phyloP scores from a whole-genome alignment of 2,888 invertebrate genomes.

The Eupithecia centaureata region DNA sequence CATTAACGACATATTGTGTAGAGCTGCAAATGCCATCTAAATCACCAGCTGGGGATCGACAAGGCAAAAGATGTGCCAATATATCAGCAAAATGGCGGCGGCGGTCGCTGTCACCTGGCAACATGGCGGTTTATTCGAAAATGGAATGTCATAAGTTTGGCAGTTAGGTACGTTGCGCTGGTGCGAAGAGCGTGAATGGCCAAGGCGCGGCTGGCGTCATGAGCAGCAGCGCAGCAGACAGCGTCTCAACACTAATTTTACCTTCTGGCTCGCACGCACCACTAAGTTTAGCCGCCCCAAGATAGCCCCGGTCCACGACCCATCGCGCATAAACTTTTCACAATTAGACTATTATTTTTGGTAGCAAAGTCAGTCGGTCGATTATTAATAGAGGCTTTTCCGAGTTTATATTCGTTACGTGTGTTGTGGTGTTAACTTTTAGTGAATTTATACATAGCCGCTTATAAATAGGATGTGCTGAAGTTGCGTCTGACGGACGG shows the following conservation, averaged over 20 bases:
- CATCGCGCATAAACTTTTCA: conserved; percentile 85
- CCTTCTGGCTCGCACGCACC: conserved; percentile 83
- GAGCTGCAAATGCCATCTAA: conserved; percentile 32
- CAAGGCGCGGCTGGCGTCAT: conserved; percentile 71
- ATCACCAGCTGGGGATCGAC: conserved; percentile 29
- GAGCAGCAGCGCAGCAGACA: conserved; percentile 77
- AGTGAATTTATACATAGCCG: conserved; percentile 85
- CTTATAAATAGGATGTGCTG: conserved; percentile 84
- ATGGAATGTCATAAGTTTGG: conserved; percentile 82
- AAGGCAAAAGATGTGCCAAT: conserved; percentile 37
- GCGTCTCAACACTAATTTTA: conserved; percentile 83
- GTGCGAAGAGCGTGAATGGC: conserved; percentile 77
- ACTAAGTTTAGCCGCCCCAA: conserved; percentile 85
- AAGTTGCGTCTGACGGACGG: conserved; percentile 84
- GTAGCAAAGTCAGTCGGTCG: conserved; percentile 85
- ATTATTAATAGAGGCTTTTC: conserved; percentile 85
- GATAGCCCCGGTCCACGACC: conserved; percentile 84
- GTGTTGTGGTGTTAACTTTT: conserved; percentile 85
- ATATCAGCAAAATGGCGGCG: conserved; percentile 53
- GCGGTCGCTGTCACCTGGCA: conserved; percentile 58
- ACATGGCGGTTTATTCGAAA: conserved; percentile 63
- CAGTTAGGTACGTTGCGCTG: conserved; percentile 66
- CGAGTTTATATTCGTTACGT: conserved; percentile 85
- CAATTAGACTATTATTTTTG: conserved; percentile 86
- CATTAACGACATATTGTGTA: conserved; percentile 25